Evolutionary conservation across 2,113 vertebrate genomes (phyloP).

Genomic region (Apteryx mantelli): DNA sequence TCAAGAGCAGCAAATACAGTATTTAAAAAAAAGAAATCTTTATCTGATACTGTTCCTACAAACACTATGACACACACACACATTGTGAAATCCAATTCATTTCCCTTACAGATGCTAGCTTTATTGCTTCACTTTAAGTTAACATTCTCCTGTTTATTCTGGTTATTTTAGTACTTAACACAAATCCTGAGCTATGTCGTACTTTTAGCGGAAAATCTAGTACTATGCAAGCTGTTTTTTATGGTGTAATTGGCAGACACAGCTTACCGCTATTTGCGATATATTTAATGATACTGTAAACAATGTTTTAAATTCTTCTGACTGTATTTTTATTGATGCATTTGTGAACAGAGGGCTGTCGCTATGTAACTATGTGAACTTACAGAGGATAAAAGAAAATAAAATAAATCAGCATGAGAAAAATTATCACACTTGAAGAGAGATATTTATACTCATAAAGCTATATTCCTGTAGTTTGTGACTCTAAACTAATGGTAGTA

Average conservation of each 20-base stretch:
- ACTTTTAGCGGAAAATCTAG: slow-evolving; percentile 48
- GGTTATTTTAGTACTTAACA: slow-evolving; percentile 60
- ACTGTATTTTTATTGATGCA: slow-evolving; percentile 10
- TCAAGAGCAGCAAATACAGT: not conserved
- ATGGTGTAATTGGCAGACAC: slow-evolving; percentile 49
- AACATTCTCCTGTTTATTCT: slow-evolving; percentile 42
- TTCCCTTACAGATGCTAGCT: slow-evolving; percentile 49
- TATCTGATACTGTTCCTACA: not conserved
- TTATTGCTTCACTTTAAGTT: slow-evolving; percentile 51
- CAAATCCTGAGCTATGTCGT: slow-evolving; percentile 68
- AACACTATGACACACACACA: not conserved
- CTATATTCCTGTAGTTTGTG: not conserved
- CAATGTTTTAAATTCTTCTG: slow-evolving; percentile 11
- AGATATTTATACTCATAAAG: not conserved
- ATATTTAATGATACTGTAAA: slow-evolving; percentile 22
- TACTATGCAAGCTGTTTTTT: slow-evolving; percentile 45
- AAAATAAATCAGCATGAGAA: not conserved
- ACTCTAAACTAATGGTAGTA: not conserved
- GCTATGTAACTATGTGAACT: not conserved
- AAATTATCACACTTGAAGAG: not conserved
- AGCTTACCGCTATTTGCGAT: slow-evolving; percentile 1
- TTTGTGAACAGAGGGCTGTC: slow-evolving; percentile 20
- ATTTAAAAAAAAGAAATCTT: not conserved
- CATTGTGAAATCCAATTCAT: not conserved
- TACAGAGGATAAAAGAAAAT: slow-evolving; percentile 10